A percentile compares a stretch with the other conserved stretches of the same genome.
These are phyloP conservation scores for Hydropotes inermis DNA, from an alignment of 2,113 vertebrate genomes.

Conservation along the genomic window DNA sequence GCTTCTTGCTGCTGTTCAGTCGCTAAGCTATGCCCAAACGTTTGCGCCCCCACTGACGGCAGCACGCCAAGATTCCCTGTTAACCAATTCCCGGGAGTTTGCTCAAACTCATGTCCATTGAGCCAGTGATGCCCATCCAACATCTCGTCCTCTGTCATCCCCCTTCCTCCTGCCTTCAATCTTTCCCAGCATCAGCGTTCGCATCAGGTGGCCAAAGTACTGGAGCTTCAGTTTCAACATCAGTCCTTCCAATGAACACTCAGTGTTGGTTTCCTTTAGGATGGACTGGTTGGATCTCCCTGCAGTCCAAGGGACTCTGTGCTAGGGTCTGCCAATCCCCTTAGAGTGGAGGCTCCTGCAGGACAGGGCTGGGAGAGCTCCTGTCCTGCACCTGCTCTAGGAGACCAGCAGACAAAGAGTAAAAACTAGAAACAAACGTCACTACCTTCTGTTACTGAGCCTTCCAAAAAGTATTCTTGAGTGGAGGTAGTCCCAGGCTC, in stretches of 20 bases:
- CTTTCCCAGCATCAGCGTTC: not conserved
- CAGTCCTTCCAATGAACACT: not conserved
- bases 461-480: not conserved
- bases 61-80: not conserved
- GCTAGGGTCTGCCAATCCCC: not conserved
- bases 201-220: not conserved
- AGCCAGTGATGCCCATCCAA: not conserved
- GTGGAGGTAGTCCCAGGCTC: not conserved
- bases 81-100: not conserved
- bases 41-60: not conserved
- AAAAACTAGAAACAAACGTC: not conserved
- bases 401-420: not conserved
- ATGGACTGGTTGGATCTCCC: not conserved
- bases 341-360: not conserved
- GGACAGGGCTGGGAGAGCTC: not conserved
- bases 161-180: not conserved
- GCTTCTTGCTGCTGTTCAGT: not conserved
- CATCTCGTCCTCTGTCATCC: not conserved
- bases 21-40: not conserved
- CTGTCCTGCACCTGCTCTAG: not conserved
- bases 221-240: not conserved
- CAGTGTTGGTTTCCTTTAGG: not conserved
- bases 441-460: not conserved
- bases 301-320: not conserved
- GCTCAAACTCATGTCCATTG: not conserved